Evolutionary conservation across 1,140 invertebrate species (phyloP), one percentile per base, ranked within the genome.

Genomic region (Lucilia sericata): DNA sequence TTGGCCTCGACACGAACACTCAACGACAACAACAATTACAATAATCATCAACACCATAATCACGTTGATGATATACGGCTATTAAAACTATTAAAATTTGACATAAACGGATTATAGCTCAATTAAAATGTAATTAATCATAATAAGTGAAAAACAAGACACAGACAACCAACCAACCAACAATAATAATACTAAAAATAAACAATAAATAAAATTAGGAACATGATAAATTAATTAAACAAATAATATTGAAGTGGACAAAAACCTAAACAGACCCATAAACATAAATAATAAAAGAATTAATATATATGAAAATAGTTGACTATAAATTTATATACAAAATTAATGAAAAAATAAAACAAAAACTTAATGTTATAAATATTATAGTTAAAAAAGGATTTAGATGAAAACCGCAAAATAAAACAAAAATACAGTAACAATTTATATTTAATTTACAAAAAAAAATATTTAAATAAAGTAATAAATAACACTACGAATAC

Each of bases 121-220:
- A 80, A 80, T 80, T 80, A 49, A 47, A 80, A 51, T 80, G 76
- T 80, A 80, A 80, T 80, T 80, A 80, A 80, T 80, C 76, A 80
- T 76, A 76, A 76, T 76, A 42, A 76, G 12, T 76, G 30, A 76
- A 36, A 30, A 42, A 42, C 5, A 42, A 55, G 0, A n/a, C 51
- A 55, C 74, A 74, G 42, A 42, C 42, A 3, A 42, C 7, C 51
- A 55, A 55, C 51, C 5, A 55, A 42, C 42, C 10, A 42, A 42
- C 42, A 42, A 42, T 42, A 55, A 55, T 55, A 55, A 55, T 13
- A 19, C 65, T 25, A 70, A 70, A 70, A 70, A 70, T 70, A 60
- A 60, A 70, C n/a, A 70, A 70, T 70, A 70, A 70, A 70, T 70
- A 70, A 70, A 21, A 21, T 10, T 12, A 70, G 10, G 9, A 70